phyloP scores from a whole-genome alignment of 1,140 invertebrate genomes.

The Scaptomyza graminum region DNA sequence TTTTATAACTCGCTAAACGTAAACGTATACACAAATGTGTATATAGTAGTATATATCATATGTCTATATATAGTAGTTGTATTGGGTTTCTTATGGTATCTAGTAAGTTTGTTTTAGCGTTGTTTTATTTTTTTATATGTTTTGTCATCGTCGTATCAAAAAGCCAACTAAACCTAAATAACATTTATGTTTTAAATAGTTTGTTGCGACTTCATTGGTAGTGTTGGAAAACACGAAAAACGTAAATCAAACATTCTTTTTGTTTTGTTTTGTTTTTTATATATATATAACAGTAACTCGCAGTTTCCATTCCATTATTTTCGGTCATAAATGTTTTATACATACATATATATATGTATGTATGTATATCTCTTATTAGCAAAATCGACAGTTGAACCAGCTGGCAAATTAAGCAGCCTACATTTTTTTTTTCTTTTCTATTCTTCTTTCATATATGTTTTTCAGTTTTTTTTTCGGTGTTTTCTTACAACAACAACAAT shows the following conservation, averaged over 20 bases:
- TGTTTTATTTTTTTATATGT: neutral
- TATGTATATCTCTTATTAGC: slow-evolving; percentile 69
- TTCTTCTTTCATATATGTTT: slow-evolving; percentile 19
- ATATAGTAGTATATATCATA: slow-evolving; percentile 22
- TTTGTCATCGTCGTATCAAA: slow-evolving; percentile 7
- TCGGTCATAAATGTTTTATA: slow-evolving; percentile 16
- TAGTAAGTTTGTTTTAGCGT: slow-evolving; percentile 38
- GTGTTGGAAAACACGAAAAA: neutral
- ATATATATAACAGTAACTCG: slow-evolving; percentile 30
- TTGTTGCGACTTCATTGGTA: slow-evolving; percentile 15
- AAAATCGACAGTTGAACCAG: slow-evolving; percentile 82
- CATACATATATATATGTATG: slow-evolving; percentile 43
- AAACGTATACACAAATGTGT: slow-evolving; percentile 29
- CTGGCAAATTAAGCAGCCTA: slow-evolving; percentile 44
- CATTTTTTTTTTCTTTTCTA: slow-evolving; percentile 11
- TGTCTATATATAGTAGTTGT: slow-evolving; percentile 14
- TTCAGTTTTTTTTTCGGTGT: slow-evolving; percentile 23
- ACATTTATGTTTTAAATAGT: slow-evolving; percentile 21
- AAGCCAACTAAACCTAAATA: slow-evolving; percentile 53
- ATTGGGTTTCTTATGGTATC: slow-evolving; percentile 42
- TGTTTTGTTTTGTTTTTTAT: slow-evolving; percentile 17
- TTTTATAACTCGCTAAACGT: slow-evolving; percentile 35
- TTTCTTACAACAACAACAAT: slow-evolving; percentile 36
- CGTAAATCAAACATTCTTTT: neutral
- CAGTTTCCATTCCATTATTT: slow-evolving; percentile 9